phyloP scores from a whole-genome alignment of 2,888 invertebrate genomes.

The Octonoba sinensis region DNA sequence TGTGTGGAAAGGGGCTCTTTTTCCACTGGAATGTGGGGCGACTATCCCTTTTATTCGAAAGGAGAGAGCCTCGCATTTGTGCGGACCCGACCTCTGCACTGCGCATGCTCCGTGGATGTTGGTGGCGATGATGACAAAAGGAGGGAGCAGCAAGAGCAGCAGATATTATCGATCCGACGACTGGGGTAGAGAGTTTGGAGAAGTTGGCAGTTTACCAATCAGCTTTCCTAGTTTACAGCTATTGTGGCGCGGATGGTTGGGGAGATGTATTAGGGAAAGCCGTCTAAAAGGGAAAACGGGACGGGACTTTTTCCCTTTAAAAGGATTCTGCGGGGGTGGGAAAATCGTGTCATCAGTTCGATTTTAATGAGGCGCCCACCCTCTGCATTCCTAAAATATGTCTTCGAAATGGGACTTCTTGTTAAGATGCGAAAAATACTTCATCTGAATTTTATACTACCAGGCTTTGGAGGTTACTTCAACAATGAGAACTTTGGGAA shows the following conservation, averaged over 20 bases:
- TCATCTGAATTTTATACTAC: too few relatives aligned
- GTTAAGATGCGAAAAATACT: background rate
- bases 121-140: constrained; percentile 55
- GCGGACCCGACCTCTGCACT: constrained; percentile 1
- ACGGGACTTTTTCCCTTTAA: too few relatives aligned
- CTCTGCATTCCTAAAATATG: background rate
- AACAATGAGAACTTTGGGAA: too few relatives aligned
- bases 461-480: too few relatives aligned
- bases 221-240: constrained; percentile 50
- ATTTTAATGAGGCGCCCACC: constrained; percentile 16
- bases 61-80: constrained; percentile 37
- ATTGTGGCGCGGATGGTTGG: constrained; percentile 36
- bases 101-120: constrained; percentile 50
- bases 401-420: constrained; percentile 14
- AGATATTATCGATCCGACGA: constrained; percentile 58
- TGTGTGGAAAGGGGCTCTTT: too few relatives aligned
- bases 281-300: background rate
- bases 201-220: constrained; percentile 64
- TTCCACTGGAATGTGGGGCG: constrained; percentile 15
- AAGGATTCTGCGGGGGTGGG: background rate
- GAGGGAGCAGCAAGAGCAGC: constrained; percentile 24
- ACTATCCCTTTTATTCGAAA: constrained; percentile 30
- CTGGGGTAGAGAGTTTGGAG: constrained; percentile 27
- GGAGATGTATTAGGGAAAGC: constrained; percentile 2
- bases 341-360: constrained; percentile 10